phyloP scores from a whole-genome alignment of 1,140 invertebrate genomes.

The Sipha flava region DNA sequence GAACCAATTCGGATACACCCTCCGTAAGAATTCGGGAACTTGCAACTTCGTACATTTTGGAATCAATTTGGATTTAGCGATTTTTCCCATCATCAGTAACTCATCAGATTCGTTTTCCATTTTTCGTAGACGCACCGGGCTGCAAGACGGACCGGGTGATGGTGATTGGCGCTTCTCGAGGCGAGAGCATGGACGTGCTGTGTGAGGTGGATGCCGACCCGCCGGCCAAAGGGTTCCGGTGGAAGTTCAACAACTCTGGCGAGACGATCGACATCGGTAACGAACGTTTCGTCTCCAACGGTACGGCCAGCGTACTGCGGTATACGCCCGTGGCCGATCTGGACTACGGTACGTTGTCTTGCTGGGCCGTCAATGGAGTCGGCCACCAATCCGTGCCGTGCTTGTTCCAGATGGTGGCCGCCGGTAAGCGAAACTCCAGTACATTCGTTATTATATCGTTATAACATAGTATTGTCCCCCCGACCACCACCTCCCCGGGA shows the following conservation, averaged over 20 bases:
- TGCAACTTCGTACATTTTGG: too few relatives aligned
- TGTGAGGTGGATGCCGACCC: constrained; percentile 83
- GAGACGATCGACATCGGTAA: constrained; percentile 69
- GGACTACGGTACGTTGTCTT: constrained; percentile 68
- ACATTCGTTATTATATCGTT: too few relatives aligned
- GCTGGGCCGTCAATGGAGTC: constrained; percentile 66
- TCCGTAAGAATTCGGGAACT: too few relatives aligned
- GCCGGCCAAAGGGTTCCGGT: constrained; percentile 70
- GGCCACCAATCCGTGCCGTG: constrained; percentile 66
- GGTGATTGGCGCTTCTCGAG: constrained; percentile 72
- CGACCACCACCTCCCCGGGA: too few relatives aligned
- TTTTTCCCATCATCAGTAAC: too few relatives aligned
- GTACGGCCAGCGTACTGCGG: constrained; percentile 47
- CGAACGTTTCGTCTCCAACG: constrained; percentile 53
- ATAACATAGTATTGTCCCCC: too few relatives aligned
- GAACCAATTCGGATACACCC: too few relatives aligned
- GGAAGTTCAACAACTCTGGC: constrained; percentile 85
- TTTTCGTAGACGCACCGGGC: constrained; percentile 66
- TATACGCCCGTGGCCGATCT: constrained; percentile 49
- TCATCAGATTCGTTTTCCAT: background rate
- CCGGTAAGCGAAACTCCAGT: constrained; percentile 54
- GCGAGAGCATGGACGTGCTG: constrained; percentile 70
- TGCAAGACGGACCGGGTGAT: constrained; percentile 65
- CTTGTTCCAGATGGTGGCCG: constrained; percentile 67
- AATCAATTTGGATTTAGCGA: too few relatives aligned